Base-by-base conservation (phyloP, 2,113 vertebrate species). In the Puntigrus tetrazona region DNA sequence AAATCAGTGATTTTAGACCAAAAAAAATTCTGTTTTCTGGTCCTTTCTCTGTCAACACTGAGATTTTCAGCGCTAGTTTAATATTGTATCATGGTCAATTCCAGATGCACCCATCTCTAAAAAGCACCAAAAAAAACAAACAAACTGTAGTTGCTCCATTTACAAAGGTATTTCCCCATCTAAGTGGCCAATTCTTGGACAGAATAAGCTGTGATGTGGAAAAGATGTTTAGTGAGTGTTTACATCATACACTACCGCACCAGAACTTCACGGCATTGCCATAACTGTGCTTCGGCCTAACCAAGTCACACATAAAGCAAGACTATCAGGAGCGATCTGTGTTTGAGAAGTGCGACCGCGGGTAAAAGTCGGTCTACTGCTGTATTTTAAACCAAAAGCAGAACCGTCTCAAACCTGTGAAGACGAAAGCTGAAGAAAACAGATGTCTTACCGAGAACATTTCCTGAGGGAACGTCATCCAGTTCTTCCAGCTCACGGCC, bases 401-500 rank as follows among this genome's bases (percentile, higher is more conserved):
- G 22, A n/a, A 77, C 5, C 16, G 52, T 52, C 73, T 10, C 7
- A 4, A 47, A 70, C 55, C 13, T 70, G 45, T 25, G 76, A 29
- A 65, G 67, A 70, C 8, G 67, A 70, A 45, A 25, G 65, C 43
- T 45, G 57, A 16, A 13, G 67, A 84, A 36, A 2, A 45, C 27
- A 57, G 2, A 10, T 16, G 3, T 69, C 92, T 86, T 92, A 98
- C 98, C 98, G 1, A 99, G 92, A 76, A 99, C 95, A 6, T 99
- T 99, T 86, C 98, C 98, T 1, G 95, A 93, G 67, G 97, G 97
- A 8, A 99, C 97, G 87, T 97, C 95, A 16, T 96, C 93, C 25
- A 99, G 93, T 10, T 96, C 95, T 84, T 99, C 96, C 31, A 99
- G 94, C 85, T 98, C 97, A 80, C 95, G 92, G 29, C 98, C 98